Conservation (phyloP, 2,113 vertebrate species). For the Hiodon tergisus region DNA sequence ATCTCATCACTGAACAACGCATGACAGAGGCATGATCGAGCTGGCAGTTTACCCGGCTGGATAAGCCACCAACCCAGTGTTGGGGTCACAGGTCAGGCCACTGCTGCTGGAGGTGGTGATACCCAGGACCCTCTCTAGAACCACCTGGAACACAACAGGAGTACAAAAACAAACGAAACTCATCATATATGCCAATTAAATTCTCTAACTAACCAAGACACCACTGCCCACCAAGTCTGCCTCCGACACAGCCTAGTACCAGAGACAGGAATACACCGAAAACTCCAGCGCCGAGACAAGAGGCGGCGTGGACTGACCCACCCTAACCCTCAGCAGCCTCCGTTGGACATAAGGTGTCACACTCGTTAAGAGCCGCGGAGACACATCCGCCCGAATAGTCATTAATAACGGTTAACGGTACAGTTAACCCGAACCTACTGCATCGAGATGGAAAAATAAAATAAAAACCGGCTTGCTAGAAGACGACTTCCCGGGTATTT, state of each 20-base stretch:
- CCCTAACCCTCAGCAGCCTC: background rate
- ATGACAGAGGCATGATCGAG: background rate
- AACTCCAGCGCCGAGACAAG: background rate
- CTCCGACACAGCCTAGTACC: background rate
- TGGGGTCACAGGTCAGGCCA: constrained; percentile 71
- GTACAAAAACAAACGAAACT: background rate
- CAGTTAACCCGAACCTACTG: no score
- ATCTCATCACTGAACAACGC: background rate
- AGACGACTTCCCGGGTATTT: no score
- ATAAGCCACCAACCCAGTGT: constrained; percentile 73
- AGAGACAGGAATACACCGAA: background rate
- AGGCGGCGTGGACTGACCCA: background rate
- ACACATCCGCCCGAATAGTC: no score
- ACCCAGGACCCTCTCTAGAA: constrained; percentile 76
- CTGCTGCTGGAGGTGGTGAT: constrained; percentile 70
- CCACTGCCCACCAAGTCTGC: background rate
- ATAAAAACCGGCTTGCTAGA: no score
- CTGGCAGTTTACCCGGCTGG: constrained; percentile 74
- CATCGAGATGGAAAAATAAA: no score
- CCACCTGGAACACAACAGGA: constrained; percentile 57
- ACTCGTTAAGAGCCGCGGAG: no score
- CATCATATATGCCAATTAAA: background rate
- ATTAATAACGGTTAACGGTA: no score
- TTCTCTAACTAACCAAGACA: background rate
- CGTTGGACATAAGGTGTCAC: background rate